Percentiles rank a stretch among this genome's conserved stretches.
These are phyloP conservation scores for Meleagris gallopavo DNA, from an alignment of 2,113 vertebrate genomes.

Conservation along the genomic window DNA sequence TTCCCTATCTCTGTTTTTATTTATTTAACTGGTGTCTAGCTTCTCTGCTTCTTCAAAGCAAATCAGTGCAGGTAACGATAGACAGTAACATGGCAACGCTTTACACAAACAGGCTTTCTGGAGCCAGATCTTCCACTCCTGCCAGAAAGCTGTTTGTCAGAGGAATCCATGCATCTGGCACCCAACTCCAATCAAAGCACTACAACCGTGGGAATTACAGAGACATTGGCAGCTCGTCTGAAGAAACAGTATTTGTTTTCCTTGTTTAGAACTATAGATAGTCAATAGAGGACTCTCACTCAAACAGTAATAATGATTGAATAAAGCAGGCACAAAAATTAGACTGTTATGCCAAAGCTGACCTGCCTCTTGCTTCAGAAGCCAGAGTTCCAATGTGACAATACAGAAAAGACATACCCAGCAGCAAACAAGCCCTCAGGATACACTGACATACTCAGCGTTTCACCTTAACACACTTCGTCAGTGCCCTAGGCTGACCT, in stretches of 20 bases:
- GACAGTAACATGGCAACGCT: conserved; percentile 6
- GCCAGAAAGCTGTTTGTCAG: conserved; percentile 68
- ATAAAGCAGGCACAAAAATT: conserved; percentile 10
- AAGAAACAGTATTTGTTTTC: conserved; percentile 69
- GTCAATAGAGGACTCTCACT: conserved; percentile 56
- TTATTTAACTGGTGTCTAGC: neutral
- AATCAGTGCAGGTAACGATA: conserved; percentile 35
- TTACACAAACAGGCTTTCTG: neutral
- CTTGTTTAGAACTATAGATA: conserved; percentile 59
- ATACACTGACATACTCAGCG: neutral
- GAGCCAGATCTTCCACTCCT: conserved; percentile 48
- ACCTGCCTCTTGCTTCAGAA: neutral
- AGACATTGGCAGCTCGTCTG: conserved; percentile 59
- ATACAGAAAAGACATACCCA: neutral
- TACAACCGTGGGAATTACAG: conserved; percentile 19
- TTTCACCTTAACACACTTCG: neutral
- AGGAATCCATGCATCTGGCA: conserved; percentile 69
- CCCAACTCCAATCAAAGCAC: conserved; percentile 40
- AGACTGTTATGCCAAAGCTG: neutral
- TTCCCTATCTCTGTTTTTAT: neutral
- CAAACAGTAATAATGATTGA: conserved; percentile 17
- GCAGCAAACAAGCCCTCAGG: neutral
- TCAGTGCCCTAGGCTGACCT: neutral
- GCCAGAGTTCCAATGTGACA: neutral
- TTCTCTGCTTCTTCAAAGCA: neutral